Base-by-base conservation (phyloP, 2,113 vertebrate species). In the Saguinus imperator region DNA sequence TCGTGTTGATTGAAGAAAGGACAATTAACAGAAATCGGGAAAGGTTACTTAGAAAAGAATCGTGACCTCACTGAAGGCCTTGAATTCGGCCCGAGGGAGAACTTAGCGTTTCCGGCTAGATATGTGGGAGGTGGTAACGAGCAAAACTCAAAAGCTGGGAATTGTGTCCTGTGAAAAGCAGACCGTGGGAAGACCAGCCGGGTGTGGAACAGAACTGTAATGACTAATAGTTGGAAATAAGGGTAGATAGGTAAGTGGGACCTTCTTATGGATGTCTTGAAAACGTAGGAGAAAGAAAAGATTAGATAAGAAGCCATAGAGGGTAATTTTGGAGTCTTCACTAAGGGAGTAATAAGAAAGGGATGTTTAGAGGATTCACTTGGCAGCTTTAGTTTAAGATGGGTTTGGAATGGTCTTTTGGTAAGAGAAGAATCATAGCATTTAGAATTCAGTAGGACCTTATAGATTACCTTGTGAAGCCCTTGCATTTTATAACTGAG, bases 381-480 rank as follows among this genome's bases (percentile, higher is more conserved):
- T 94, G 82, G 11, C 55, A 87, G 40, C 35, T 75, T 96, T 98
- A 73, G 45, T 88, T 94, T 58, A 75, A 79, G n/a, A 50, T 87
- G 27, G 75, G 64, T 85, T 91, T 90, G 14, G 45, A 52, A 27
- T 75, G 29, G 50, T n/a, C 64, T 55, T 80, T 70, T 72, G 55
- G 45, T 93, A 80, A 94, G 77, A 86, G 58, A 81, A 84, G 25
- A 81, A 73, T 43, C 17, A 32, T 25, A 90, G 20, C 55, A 50
- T 95, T 95, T 94, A 72, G 87, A 80, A 50, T 91, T 93, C 13
- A 52, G 11, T 76, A 86, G 32, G 66, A 37, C 13, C 13, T 93
- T 45, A 18, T 5, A 72, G n/a, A 81, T 80, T 73, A 58, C 55
- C 25, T 80, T 79, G 37, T 70, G 50, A 87, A 85, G 61, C 21